Percentiles rank a stretch among this genome's conserved stretches.
These are phyloP conservation scores for Pogonocherus hispidulus DNA, from an alignment of 2,888 invertebrate genomes.

Conservation along the genomic window DNA sequence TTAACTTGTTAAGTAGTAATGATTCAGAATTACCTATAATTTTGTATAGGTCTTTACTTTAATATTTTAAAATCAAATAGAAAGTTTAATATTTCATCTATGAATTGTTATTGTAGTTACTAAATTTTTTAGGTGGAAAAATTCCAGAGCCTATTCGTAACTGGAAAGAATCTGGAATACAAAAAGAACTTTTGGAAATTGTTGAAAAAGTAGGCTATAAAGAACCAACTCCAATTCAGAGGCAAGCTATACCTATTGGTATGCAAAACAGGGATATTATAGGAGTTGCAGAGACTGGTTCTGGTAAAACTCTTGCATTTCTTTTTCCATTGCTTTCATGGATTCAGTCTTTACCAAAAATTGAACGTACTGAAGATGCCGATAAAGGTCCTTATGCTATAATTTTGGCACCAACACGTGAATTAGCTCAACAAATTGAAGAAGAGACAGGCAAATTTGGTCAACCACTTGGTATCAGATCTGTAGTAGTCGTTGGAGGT, in stretches of 20 bases:
- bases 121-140: constrained; percentile 77
- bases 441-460: constrained; percentile 99
- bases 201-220: constrained; percentile 96
- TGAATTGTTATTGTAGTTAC: neutral
- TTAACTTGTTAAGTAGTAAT: too few relatives aligned
- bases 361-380: constrained; percentile 89
- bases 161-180: constrained; percentile 95
- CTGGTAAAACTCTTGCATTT: constrained; percentile 98
- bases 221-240: constrained; percentile 98
- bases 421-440: constrained; percentile 99
- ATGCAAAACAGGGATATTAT: constrained; percentile 96
- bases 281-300: constrained; percentile 95
- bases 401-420: constrained; percentile 99
- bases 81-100: too few relatives aligned
- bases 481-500: constrained; percentile 98
- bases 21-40: too few relatives aligned
- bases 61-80: too few relatives aligned
- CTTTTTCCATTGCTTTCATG: constrained; percentile 96
- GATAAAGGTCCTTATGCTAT: constrained; percentile 99
- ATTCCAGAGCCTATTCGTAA: constrained; percentile 96
- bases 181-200: constrained; percentile 91
- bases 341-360: constrained; percentile 98
- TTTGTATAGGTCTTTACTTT: too few relatives aligned
- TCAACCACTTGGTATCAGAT: constrained; percentile 88
- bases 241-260: constrained; percentile 99